Evolutionary conservation across 2,888 invertebrate genomes (phyloP), one percentile per base, ranked within the genome.

Genomic region (Drosophila neonasuta): DNA sequence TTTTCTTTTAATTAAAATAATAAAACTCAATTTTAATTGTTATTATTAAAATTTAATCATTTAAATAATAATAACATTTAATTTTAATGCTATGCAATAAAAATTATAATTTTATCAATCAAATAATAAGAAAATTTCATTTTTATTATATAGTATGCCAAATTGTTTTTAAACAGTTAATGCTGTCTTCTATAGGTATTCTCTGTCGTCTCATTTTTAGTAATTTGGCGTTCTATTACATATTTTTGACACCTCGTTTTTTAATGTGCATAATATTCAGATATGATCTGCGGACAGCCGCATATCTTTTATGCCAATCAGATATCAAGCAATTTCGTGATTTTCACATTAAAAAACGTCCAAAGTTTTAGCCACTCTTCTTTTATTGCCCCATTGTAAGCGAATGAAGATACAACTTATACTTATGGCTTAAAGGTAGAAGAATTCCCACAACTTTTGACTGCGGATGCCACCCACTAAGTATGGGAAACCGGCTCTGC

Each of bases 381-480:
- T 56, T 63, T 79, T 72, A 79, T 82, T 69, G 67, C 60, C 52
- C 68, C 76, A 79, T 79, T 79, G 82, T 80, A 59, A 48, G 55
- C 48, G 13, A 49, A 63, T 54, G 51, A 67, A 46, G 61, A 68
- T 41, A 48, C 36, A 36, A 36, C 36, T 34, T 44, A 50, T 44
- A 34, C 48, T 45, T 56, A 57, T 49, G 49, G 17, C 45, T 20
- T n/a, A 17, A 49, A 39, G 42, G 36, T 36, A 36, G 36, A 34
- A 65, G 58, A 63, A 70, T 86, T 83, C 84, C 68, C 80, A 80
- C 77, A 70, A 62, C 50, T 29, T 62, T 69, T 56, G 39, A 60
- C 55, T 68, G 34, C 41, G 56, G 49, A 64, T 57, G 61, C 86
- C 84, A 86, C 84, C 84, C 86, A 86, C 86, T 50, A 68, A 72